Percentiles rank a stretch among this genome's conserved stretches.
Conservation (phyloP, 2,113 vertebrate species). For the human (Homo sapiens) region GRCh38 chr22:37425001-37425500, state of each 20-base stretch:
- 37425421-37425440: background rate
- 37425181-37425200: background rate
- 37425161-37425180: background rate
- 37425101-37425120: background rate
- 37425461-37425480: background rate
- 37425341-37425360: background rate
- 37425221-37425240: background rate
- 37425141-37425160: no score
- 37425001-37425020: background rate
- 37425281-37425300: accelerated
- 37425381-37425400: background rate
- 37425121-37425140: background rate
- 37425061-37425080: background rate
- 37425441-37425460: background rate
- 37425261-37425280: background rate
- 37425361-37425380: background rate
- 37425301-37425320: background rate
- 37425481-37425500: background rate
- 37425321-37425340: background rate
- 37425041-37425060: background rate
- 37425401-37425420: background rate
- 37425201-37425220: background rate
- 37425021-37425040: background rate
- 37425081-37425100: background rate
- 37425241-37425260: background rate